Evolutionary conservation across 2,797 vertebrate genomes (phyloP).

Genomic region (Eremophila alpestris): DNA sequence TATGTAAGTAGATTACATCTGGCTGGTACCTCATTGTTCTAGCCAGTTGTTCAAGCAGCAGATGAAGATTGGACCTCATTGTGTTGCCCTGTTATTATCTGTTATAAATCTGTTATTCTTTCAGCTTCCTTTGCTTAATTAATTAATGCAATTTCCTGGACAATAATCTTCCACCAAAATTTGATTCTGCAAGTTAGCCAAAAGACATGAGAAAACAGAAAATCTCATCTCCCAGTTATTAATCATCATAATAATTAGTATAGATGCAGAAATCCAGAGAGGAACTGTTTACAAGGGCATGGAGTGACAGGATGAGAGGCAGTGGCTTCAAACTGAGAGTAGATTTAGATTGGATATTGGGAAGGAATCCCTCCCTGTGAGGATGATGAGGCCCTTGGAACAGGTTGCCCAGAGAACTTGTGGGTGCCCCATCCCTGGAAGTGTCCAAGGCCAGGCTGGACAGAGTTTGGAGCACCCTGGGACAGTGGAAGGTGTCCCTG

Average conservation of each 20-base stretch:
- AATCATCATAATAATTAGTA: neutral
- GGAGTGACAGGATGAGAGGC: neutral
- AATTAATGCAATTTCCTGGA: neutral
- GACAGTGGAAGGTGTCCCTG: neutral
- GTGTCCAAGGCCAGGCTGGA: neutral
- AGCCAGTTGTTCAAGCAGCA: neutral
- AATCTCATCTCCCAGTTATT: neutral
- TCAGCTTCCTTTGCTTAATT: neutral
- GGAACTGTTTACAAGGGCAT: neutral
- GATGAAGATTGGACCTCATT: neutral
- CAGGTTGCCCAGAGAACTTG: neutral
- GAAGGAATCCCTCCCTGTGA: neutral
- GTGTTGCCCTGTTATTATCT: neutral
- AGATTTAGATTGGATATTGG: neutral
- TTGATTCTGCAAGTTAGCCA: neutral
- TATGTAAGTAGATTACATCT: neutral
- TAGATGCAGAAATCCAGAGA: neutral
- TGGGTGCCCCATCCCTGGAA: neutral
- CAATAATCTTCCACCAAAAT: neutral
- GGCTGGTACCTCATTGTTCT: neutral
- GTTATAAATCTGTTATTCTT: neutral
- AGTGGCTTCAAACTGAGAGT: neutral
- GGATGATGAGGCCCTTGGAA: neutral
- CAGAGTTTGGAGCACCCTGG: rapidly evolving
- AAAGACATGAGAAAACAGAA: neutral